Conservation (phyloP, 2,797 vertebrate genomes). For the Enteromius trimaculatus region DNA sequence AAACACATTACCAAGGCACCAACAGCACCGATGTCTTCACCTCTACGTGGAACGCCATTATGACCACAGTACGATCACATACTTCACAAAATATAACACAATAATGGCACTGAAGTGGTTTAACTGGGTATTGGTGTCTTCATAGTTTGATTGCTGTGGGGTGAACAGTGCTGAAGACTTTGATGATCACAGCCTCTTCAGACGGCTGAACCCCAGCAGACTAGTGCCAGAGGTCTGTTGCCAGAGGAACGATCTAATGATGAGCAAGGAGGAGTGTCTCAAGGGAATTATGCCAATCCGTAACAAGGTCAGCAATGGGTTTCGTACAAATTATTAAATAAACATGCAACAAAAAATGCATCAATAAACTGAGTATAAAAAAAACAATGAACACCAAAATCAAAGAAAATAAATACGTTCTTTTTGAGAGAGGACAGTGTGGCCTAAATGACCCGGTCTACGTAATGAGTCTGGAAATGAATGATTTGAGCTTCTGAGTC, state of each 20-base stretch:
- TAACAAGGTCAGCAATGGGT: constrained; percentile 79
- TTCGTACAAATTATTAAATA: not conserved
- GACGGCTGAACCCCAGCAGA: constrained; percentile 69
- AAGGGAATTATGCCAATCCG: constrained; percentile 76
- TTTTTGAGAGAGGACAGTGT: not conserved
- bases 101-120: constrained; percentile 6
- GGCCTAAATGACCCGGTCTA: no score
- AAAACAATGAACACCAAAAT: not conserved
- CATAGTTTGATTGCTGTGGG: constrained; percentile 91
- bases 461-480: not conserved
- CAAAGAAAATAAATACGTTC: not conserved
- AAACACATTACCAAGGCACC: constrained; percentile 85
- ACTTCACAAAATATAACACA: not conserved
- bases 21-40: constrained; percentile 87
- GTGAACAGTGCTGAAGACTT: constrained; percentile 91
- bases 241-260: constrained; percentile 79
- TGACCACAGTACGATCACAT: constrained; percentile 84
- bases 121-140: constrained; percentile 24
- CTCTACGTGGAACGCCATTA: constrained; percentile 91
- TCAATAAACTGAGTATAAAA: not conserved
- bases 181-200: constrained; percentile 78
- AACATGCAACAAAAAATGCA: not conserved
- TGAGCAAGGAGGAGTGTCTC: constrained; percentile 81
- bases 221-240: constrained; percentile 86
- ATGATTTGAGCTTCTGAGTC: not conserved